Base-by-base conservation (phyloP, 2,113 vertebrate species). In the Engystomops pustulosus region DNA sequence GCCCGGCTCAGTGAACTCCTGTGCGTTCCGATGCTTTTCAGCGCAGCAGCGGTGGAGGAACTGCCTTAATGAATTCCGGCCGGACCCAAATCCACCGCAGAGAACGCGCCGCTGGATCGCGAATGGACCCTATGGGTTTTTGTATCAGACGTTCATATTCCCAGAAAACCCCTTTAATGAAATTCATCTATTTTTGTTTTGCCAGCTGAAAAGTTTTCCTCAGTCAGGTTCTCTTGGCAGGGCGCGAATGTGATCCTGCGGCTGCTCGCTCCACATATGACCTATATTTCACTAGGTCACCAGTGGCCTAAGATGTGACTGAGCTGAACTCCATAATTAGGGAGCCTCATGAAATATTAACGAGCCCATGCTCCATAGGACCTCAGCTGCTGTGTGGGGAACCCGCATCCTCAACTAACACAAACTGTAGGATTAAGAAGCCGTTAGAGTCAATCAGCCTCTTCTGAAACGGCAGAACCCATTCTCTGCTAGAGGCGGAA, bases 231-330 rank as follows among this genome's bases (percentile, higher is more conserved):
- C 17, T 58, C 68, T 51, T 45, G 49, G 51, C 30, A 82, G 68
- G 67, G 68, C 11, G 51, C 11, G 55, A n/a, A 12, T 77, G 18
- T 53, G 62, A 78, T 84, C 44, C 20, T 6, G 12, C n/a, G 27
- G 82, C 27, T 27, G 60, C 60, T 51, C 55, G 9, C 70, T 62
- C 69, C 53, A 45, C 36, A 75, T 34, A 32, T 75, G 81, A 60
- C 81, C 81, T 67, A 76, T 51, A 83, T 83, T 83, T 83, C 55
- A 67, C 70, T 65, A 60, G 81, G 81, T 83, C 58, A 67, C 51
- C n/a, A 32, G 36, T 41, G 20, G 11, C 45, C 67, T 20, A 17
- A 41, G 68, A 53, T 45, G 34, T 25, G 49, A 67, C 62, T 68
- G 45, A 38, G 45, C 72, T 49, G 55, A 47, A 62, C 72, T 77